Evolutionary conservation across 2,113 vertebrate genomes (phyloP), one percentile per base, ranked within the genome.

Genomic region (Smithornis capensis): DNA sequence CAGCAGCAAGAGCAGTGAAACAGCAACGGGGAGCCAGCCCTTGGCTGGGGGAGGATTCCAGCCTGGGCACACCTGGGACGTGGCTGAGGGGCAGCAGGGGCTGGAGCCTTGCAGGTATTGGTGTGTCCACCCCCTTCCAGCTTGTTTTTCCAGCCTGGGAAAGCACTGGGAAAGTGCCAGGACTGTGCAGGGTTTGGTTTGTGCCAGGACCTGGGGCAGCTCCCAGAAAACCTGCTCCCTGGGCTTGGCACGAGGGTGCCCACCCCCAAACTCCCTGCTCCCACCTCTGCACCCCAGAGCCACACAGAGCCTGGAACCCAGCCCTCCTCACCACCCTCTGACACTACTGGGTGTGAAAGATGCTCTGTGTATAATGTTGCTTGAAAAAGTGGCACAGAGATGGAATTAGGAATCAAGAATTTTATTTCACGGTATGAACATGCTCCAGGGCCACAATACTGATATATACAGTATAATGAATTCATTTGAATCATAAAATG

Each of bases 351-450:
- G 28, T 11, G 3, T 18, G 15, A 8, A 35, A 71, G 29, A 28
- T 7, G 9, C 5, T 21, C 5, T 5, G 2, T 2, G 10, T 3
- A 21, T 4, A 3, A 17, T n/a, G 45, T 9, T 14, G 60, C 4
- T 8, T 63, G 55, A 50, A 44, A 84, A 52, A 60, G 17, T 64
- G 1, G 22, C 24, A 12, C 6, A 56, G 52, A 90, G 45, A 38
- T 62, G 19, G 44, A 77, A 91, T 13, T 93, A 95, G 69, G 89
- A 94, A 92, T 59, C 45, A 67, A 83, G 79, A 37, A 12, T 93
- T 98, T 98, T 98, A 98, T 98, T 98, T 97, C 59, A 91, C 63
- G 85, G 94, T 49, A 95, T 94, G 96, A 93, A 89, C 97, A 98
- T 97, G 97, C 97, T 97, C 79, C 70, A 88, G 84, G 95, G 95